Conservation (phyloP, 1,140 invertebrate genomes). For the Paraescarpia echinospica region DNA sequence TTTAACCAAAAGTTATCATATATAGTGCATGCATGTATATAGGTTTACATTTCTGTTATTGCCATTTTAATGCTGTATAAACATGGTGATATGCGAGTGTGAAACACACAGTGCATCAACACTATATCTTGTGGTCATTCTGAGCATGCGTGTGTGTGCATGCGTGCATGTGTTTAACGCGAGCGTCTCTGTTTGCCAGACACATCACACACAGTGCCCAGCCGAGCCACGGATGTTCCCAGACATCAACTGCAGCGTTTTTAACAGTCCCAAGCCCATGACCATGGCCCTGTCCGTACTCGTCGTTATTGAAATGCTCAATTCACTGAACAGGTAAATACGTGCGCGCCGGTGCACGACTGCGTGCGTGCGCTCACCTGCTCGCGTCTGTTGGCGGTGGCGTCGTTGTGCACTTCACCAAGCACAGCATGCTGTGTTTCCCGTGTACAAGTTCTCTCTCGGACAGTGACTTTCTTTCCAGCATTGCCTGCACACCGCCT, state of each 20-base stretch:
- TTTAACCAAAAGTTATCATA: not conserved
- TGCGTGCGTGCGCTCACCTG: constrained; percentile 28
- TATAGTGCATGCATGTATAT: not conserved
- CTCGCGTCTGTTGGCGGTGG: not conserved
- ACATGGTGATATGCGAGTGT: not conserved
- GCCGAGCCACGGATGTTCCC: constrained; percentile 51
- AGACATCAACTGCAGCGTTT: constrained; percentile 55
- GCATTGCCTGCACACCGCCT: not conserved
- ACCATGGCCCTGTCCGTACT: constrained; percentile 59
- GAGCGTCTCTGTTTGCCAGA: constrained; percentile 38
- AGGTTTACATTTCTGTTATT: not conserved
- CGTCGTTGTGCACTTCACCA: not conserved
- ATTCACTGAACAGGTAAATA: constrained; percentile 58
- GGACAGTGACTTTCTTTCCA: not conserved
- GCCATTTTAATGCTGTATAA: not conserved
- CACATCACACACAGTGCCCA: constrained; percentile 59
- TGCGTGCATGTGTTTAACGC: not conserved
- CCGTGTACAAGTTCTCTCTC: not conserved
- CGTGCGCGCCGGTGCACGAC: not conserved
- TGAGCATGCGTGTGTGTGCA: not conserved
- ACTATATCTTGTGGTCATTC: not conserved
- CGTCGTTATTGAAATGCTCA: constrained; percentile 59
- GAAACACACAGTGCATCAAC: not conserved
- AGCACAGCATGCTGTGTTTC: not conserved
- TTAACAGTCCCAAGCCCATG: constrained; percentile 55